Evolutionary conservation across 2,113 vertebrate genomes (phyloP).

Genomic region (Lutjanus erythropterus): DNA sequence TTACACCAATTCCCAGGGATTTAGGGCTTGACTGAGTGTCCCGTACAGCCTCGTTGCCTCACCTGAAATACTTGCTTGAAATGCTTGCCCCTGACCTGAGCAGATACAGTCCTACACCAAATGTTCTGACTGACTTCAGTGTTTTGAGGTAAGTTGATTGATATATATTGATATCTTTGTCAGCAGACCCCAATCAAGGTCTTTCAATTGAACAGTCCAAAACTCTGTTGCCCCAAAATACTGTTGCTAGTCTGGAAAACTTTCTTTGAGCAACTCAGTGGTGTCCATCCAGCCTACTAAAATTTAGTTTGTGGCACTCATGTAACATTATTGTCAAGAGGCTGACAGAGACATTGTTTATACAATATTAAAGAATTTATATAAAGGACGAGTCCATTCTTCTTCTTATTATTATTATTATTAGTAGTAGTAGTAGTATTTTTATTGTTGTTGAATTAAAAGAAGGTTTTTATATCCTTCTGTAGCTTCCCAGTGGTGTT

Average conservation of each 20-base stretch:
- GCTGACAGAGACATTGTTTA: background rate
- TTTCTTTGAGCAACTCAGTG: background rate
- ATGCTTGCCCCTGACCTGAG: conserved; percentile 42
- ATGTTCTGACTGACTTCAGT: conserved; percentile 12
- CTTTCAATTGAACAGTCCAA: background rate
- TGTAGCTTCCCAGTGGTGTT: too few species aligned
- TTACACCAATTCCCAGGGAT: conserved; percentile 79
- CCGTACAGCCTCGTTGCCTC: conserved; percentile 55
- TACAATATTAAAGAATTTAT: background rate
- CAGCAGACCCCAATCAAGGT: background rate
- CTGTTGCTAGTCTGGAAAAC: background rate
- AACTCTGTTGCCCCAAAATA: background rate
- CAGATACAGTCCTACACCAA: conserved; percentile 33
- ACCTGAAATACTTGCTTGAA: conserved; percentile 60
- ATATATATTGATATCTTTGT: conserved; percentile 13
- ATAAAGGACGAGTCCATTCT: too few species aligned
- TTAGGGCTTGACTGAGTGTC: conserved; percentile 78
- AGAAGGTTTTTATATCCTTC: too few species aligned
- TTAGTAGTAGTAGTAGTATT: too few species aligned
- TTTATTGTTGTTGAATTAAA: too few species aligned
- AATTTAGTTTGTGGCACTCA: background rate
- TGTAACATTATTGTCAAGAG: background rate
- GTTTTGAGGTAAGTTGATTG: conserved; percentile 40
- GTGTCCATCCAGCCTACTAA: background rate
- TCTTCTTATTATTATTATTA: too few species aligned